Evolutionary conservation across 2,888 invertebrate genomes (phyloP), one percentile per base, ranked within the genome.

Genomic region (Fragum whitleyi): DNA sequence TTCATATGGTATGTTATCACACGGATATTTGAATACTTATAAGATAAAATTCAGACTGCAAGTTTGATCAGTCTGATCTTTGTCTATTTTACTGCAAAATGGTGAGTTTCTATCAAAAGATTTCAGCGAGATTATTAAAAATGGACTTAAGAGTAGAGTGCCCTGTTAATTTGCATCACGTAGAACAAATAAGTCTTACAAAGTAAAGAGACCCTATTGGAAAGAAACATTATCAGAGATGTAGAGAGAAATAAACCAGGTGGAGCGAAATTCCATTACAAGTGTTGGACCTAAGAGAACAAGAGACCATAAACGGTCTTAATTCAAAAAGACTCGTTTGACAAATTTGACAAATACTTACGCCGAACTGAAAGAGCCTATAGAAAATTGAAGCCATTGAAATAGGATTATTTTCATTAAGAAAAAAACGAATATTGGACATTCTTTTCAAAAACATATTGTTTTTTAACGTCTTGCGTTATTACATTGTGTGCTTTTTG

Each of bases 141-240:
- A 32, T 14, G 76, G 76, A 73, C 59, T 80, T 62, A 53, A 77
- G 55, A 39, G 19, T 14, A 36, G 28, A 1, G 68, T 80, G 1
- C 76, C 80, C 0, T 47, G 6, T 39, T 73, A 32, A 59, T 28
- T 29, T 23, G 23, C 21, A 1, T 59, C 61, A 39, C 72, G 68
- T 23, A 3, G 23, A 42, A 62, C 72, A 28, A 47, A 32, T 11
- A 72, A 74, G 73, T 42, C 76, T 16, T 59, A 47, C n/a, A 76
- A 70, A 47, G 19, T 21, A 7, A 39, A 61, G 29, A 76, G 69
- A 69, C 73, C 73, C 5, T 80, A 65, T 57, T 80, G 80, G 76
- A 67, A 73, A 65, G 77, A 80, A 14, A 23, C 29, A 19, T 65
- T 77, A 28, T 23, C 26, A 32, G 19, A 62, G n/a, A 16, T 80